Evolutionary conservation across 2,888 invertebrate genomes (phyloP).

Genomic region (Xestia xanthographa): DNA sequence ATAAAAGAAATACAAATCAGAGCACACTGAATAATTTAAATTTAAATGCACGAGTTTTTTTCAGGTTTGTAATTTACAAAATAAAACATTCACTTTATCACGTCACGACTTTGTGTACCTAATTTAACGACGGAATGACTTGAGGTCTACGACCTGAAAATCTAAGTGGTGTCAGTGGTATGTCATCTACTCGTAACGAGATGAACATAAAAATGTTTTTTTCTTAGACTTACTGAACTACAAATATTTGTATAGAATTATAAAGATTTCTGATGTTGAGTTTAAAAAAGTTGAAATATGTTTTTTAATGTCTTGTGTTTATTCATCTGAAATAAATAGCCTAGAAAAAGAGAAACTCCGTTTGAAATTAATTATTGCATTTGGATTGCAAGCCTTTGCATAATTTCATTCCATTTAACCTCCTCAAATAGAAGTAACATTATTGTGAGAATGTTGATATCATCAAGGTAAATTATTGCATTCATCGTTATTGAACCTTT

Average conservation of each 20-base stretch:
- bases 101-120: constrained; percentile 58
- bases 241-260: neutral
- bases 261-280: neutral
- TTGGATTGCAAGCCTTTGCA: neutral
- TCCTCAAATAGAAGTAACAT: neutral
- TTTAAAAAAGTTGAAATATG: neutral
- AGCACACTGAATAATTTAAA: constrained; percentile 52
- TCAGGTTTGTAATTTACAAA: constrained; percentile 49
- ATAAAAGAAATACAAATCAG: constrained; percentile 33
- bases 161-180: neutral
- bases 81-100: constrained; percentile 50
- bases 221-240: neutral
- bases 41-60: constrained; percentile 50
- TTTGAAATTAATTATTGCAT: neutral
- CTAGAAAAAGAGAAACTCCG: neutral
- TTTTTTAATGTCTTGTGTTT: neutral
- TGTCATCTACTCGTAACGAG: neutral
- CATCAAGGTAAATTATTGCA: neutral
- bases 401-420: neutral
- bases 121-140: constrained; percentile 49
- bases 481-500: neutral
- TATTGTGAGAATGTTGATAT: neutral
- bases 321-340: neutral
- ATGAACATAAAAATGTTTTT: constrained; percentile 9
- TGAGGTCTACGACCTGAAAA: constrained; percentile 46